Evolutionary conservation across 2,888 invertebrate species (phyloP).

Genomic region (Campaea margaritaria): DNA sequence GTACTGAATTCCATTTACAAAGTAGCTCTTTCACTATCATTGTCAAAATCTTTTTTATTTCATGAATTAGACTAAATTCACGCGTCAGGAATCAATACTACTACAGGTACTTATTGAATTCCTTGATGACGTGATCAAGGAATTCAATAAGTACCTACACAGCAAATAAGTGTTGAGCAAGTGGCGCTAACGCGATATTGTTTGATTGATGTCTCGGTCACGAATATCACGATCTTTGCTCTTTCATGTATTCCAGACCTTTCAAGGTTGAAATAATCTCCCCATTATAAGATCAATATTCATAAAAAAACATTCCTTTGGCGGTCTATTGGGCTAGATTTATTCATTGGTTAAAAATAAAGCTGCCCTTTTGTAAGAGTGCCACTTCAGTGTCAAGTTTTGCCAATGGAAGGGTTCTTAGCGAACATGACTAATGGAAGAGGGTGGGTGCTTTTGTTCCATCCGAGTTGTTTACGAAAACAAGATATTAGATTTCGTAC

Average conservation of each 20-base stretch:
- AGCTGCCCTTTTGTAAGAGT: slow-evolving; percentile 8
- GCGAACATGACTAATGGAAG: slow-evolving; percentile 17
- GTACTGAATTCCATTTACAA: too few relatives aligned
- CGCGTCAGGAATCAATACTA: too few relatives aligned
- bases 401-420: slow-evolving; percentile 9
- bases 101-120: too few relatives aligned
- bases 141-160: neutral
- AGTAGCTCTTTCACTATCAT: too few relatives aligned
- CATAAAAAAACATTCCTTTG: slow-evolving; percentile 1
- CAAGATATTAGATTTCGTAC: neutral
- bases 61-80: too few relatives aligned
- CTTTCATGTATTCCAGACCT: too few relatives aligned
- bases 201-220: slow-evolving; percentile 3
- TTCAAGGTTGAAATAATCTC: too few relatives aligned
- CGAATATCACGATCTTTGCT: neutral
- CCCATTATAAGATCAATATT: too few relatives aligned
- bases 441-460: slow-evolving; percentile 5
- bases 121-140: too few relatives aligned
- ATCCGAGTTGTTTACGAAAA: slow-evolving; percentile 10
- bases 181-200: neutral
- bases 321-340: slow-evolving; percentile 6
- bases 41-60: too few relatives aligned
- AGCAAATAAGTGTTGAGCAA: neutral
- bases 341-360: slow-evolving; percentile 21
- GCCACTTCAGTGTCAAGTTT: slow-evolving; percentile 4